Conservation (phyloP, 2,888 invertebrate genomes). For the Cinara cedri region DNA sequence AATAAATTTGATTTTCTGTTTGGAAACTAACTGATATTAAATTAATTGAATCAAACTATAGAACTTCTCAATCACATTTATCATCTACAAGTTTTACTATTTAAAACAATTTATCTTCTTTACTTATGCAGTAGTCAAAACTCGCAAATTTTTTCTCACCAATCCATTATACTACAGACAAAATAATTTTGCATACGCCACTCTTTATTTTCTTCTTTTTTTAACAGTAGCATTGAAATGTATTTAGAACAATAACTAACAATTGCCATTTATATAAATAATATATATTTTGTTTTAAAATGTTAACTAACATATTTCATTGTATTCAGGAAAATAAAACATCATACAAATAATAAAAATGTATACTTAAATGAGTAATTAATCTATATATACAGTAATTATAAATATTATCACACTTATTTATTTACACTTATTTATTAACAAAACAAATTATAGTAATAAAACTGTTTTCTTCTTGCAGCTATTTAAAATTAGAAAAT, state of each 20-base stretch:
- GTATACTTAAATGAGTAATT: conserved; percentile 26
- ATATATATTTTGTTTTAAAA: not conserved
- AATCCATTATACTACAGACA: not conserved
- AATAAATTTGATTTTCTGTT: too few relatives aligned
- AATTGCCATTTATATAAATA: not conserved
- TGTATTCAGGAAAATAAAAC: conserved; percentile 14
- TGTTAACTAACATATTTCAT: conserved; percentile 8
- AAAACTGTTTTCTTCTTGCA: conserved; percentile 43
- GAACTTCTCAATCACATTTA: too few relatives aligned
- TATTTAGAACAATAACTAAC: conserved; percentile 4
- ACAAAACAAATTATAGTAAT: conserved; percentile 9
- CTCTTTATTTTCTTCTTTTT: conserved; percentile 12
- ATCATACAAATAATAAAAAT: conserved; percentile 5
- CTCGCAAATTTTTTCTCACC: not conserved
- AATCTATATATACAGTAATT: conserved; percentile 13
- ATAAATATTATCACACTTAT: conserved; percentile 14
- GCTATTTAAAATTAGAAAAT: conserved; percentile 46
- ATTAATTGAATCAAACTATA: too few relatives aligned
- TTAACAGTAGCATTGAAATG: not conserved
- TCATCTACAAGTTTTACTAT: too few relatives aligned
- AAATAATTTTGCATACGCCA: conserved; percentile 43
- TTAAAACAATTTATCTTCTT: too few relatives aligned
- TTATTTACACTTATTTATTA: conserved; percentile 23
- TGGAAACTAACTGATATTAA: too few relatives aligned
- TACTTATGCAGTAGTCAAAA: not conserved